Conservation (phyloP, 2,797 vertebrate species). For the Catostomus latipinnis region DNA sequence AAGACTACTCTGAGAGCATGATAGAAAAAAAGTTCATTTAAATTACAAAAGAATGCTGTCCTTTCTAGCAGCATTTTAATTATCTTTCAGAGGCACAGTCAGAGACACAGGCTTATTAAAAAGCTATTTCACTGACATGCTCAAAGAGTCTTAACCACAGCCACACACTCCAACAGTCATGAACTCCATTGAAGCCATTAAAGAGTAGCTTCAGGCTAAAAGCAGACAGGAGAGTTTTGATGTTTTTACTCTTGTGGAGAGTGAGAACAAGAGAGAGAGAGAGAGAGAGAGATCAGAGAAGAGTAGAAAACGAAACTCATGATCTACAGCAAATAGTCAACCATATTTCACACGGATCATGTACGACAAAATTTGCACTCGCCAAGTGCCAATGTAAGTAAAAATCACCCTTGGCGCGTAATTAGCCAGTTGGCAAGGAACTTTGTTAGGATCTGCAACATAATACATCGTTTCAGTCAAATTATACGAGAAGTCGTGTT, state of each 20-base stretch:
- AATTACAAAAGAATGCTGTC: conserved; percentile 86
- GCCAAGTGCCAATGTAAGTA: too few species aligned
- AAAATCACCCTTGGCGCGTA: too few species aligned
- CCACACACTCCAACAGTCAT: conserved; percentile 76
- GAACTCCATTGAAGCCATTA: conserved; percentile 82
- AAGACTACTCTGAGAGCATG: conserved; percentile 60
- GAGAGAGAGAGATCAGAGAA: conserved; percentile 65
- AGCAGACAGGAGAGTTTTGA: conserved; percentile 77
- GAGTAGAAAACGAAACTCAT: conserved; percentile 6
- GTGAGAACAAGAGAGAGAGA: conserved; percentile 64
- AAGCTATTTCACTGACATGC: conserved; percentile 80
- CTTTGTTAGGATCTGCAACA: too few species aligned
- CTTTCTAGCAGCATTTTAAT: conserved; percentile 84
- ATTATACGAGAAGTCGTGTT: too few species aligned
- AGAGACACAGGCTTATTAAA: conserved; percentile 85
- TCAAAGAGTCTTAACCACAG: conserved; percentile 76
- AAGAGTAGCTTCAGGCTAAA: conserved; percentile 82
- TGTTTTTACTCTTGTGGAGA: conserved; percentile 82
- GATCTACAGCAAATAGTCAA: conserved; percentile 57
- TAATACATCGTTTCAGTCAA: too few species aligned
- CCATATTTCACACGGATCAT: conserved; percentile 49
- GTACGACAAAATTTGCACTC: too few species aligned
- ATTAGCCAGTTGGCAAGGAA: too few species aligned
- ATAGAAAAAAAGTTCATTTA: conserved; percentile 79
- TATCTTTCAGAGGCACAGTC: conserved; percentile 81